Base-by-base conservation (phyloP, 2,797 vertebrate genomes). In the Anabacerthia variegaticeps region DNA sequence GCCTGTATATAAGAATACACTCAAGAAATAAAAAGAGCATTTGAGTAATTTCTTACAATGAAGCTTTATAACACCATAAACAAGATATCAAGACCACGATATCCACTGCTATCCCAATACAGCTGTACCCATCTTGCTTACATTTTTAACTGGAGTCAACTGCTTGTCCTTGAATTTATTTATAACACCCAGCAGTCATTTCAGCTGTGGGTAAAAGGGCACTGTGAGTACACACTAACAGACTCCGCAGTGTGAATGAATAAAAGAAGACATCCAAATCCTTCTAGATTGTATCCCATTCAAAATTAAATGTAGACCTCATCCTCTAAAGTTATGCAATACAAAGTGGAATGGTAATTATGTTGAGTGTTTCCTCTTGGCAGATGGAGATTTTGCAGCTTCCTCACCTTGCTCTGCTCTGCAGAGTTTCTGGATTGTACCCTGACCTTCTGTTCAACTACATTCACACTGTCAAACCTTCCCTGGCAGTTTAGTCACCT, bases 301-400 rank as follows among this genome's bases (percentile, higher is more conserved):
- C 82, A 66, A 88, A 94, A 92, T 86, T 10, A 92, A 85, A 83
- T 20, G 44, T 13, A 79, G 85, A 66, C 61, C 23, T 94, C 65
- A 68, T 80, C 58, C 59, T 79, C 71, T 34, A 9, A 49, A 88
- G 82, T 85, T 56, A 76, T 21, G 63, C 14, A 91, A 81, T 4
- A 36, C 36, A 27, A 68, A 18, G 2, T 37, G 37, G 44, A 83
- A 46, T 41, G 58, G 46, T 85, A 93, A 94, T 91, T 71, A 84
- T 3, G 24, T 36, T 82, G 88, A 93, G 88, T 89, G 85, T 65
- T 79, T 88, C 63, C 68, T 83, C 73, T 85, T 83, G 89, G 83
- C 86, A 94, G 36, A 51, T 66, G n/a, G 28, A 44, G 43, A 24
- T 37, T 90, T 59, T 83, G 55, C 85, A 90, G 83, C 24, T 63